Evolutionary conservation across 2,113 vertebrate species (phyloP).

Genomic region (Melanerpes aurifrons): DNA sequence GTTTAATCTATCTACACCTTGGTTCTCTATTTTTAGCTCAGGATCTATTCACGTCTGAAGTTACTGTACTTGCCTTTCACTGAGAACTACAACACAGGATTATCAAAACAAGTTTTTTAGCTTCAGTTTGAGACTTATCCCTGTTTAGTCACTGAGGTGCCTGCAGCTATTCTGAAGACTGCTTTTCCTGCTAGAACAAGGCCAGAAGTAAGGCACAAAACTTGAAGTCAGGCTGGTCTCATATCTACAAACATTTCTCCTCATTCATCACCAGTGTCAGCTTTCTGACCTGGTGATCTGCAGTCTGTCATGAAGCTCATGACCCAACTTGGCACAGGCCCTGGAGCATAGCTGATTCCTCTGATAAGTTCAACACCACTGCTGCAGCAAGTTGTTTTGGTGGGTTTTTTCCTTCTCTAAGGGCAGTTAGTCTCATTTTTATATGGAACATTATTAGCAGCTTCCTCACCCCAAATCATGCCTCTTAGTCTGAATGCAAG

Average conservation of each 20-base stretch:
- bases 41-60: neutral
- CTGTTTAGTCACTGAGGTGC: neutral
- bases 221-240: neutral
- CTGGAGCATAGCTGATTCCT: neutral
- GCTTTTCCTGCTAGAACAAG: neutral
- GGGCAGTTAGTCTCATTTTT: neutral
- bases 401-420: neutral
- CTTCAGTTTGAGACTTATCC: neutral
- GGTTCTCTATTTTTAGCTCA: neutral
- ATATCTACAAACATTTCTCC: neutral
- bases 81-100: neutral
- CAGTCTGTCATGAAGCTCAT: neutral
- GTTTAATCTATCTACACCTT: neutral
- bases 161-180: neutral
- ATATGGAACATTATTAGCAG: neutral
- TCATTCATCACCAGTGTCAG: neutral
- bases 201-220: neutral
- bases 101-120: neutral
- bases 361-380: neutral
- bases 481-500: neutral
- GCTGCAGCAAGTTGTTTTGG: neutral
- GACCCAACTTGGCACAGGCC: neutral
- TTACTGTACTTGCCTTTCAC: neutral
- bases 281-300: neutral
- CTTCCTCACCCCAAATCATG: neutral